phyloP scores from a whole-genome alignment of 2,888 invertebrate genomes.

The Deilephila porcellus region DNA sequence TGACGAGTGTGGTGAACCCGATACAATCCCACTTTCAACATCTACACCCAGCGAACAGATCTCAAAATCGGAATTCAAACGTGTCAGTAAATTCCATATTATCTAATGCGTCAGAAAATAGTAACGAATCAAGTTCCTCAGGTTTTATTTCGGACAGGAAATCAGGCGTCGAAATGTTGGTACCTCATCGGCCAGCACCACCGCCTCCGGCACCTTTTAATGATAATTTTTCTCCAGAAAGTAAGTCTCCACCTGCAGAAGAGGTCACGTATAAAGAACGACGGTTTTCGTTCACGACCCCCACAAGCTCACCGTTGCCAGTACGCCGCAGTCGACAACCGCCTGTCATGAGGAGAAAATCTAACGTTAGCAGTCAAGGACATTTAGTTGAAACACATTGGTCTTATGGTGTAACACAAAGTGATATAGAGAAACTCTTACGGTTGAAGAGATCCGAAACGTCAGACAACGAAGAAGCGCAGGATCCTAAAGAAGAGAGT shows the following conservation, averaged over 20 bases:
- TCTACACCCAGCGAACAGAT: constrained; percentile 67
- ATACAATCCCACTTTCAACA: constrained; percentile 72
- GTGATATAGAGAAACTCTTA: constrained; percentile 75
- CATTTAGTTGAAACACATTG: constrained; percentile 72
- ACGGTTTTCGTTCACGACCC: constrained; percentile 70
- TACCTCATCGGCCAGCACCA: constrained; percentile 78
- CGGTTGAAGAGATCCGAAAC: constrained; percentile 74
- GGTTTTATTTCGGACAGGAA: constrained; percentile 79
- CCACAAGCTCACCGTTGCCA: constrained; percentile 69
- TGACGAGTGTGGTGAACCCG: constrained; percentile 75
- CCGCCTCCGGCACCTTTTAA: constrained; percentile 75
- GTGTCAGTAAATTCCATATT: constrained; percentile 81
- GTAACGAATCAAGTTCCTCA: constrained; percentile 80
- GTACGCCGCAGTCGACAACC: constrained; percentile 73
- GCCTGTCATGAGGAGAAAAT: constrained; percentile 77
- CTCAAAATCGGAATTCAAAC: constrained; percentile 77
- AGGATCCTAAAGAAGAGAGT: constrained; percentile 43
- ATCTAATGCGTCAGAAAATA: constrained; percentile 77
- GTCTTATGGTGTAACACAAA: constrained; percentile 80
- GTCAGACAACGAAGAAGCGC: constrained; percentile 71
- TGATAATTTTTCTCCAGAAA: constrained; percentile 63
- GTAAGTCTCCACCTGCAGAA: constrained; percentile 60
- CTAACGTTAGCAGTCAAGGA: constrained; percentile 63
- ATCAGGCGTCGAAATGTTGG: constrained; percentile 58
- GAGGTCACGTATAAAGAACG: constrained; percentile 57